These are phyloP conservation scores for Drosophila ercepeae DNA, from an alignment of 1,140 invertebrate genomes.

Conservation along the genomic window DNA sequence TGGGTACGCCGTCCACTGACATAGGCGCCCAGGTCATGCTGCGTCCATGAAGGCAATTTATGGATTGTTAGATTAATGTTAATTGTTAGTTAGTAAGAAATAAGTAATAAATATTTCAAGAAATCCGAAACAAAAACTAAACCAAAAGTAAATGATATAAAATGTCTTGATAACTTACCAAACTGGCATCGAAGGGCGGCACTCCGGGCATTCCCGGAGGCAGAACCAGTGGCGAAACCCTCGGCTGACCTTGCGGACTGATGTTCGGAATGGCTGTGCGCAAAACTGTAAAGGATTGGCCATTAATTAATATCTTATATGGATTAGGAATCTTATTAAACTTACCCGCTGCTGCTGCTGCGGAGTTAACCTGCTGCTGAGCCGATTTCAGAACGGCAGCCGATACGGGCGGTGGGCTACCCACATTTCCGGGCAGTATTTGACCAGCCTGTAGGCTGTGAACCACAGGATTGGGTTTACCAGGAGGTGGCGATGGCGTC, in stretches of 20 bases:
- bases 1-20: constrained; percentile 84
- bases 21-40: constrained; percentile 85
- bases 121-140: not conserved
- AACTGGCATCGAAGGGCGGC: constrained; percentile 86
- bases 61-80: constrained; percentile 7
- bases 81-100: constrained; percentile 21
- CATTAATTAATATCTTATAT: not conserved
- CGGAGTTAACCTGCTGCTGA: constrained; percentile 58
- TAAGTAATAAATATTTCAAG: not conserved
- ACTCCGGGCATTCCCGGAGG: constrained; percentile 85
- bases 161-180: constrained; percentile 86
- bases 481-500: constrained; percentile 61
- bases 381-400: constrained; percentile 80
- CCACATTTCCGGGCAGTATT: constrained; percentile 85
- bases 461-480: constrained; percentile 63
- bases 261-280: constrained; percentile 86
- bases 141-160: not conserved
- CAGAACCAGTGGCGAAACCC: constrained; percentile 84
- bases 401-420: constrained; percentile 85
- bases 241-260: constrained; percentile 87
- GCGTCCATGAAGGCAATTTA: constrained; percentile 65
- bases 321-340: constrained; percentile 11
- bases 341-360: constrained; percentile 50
- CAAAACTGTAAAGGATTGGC: constrained; percentile 31
- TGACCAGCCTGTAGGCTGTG: constrained; percentile 77